phyloP scores from a whole-genome alignment of 2,113 vertebrate species.

The Stegostoma tigrinum region DNA sequence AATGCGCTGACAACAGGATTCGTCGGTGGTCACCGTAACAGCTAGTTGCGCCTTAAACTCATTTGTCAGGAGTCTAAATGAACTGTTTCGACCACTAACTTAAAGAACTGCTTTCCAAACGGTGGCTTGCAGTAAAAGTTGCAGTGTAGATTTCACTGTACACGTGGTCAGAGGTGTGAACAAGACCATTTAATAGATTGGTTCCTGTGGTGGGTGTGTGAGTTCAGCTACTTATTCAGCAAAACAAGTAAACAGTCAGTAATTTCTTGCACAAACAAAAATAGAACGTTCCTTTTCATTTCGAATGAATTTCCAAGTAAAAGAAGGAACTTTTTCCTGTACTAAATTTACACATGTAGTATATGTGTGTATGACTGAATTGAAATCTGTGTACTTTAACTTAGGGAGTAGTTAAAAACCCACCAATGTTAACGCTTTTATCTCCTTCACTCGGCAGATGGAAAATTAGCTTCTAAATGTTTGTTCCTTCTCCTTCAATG shows the following conservation, averaged over 20 bases:
- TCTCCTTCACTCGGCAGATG: neutral
- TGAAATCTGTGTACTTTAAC: neutral
- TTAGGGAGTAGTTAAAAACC: neutral
- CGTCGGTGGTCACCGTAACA: neutral
- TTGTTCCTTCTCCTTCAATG: neutral
- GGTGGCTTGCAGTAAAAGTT: conserved; percentile 8
- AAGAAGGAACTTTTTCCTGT: neutral
- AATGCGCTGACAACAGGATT: neutral
- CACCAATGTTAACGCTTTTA: neutral
- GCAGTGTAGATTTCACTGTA: neutral
- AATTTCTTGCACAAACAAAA: neutral
- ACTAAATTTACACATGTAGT: neutral
- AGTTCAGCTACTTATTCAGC: neutral
- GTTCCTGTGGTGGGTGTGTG: neutral
- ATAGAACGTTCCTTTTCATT: neutral
- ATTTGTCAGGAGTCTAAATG: neutral
- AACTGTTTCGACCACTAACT: neutral
- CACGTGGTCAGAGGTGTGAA: conserved; percentile 20
- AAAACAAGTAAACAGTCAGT: neutral
- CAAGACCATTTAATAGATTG: conserved; percentile 9
- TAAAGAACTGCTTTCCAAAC: neutral
- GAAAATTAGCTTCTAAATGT: neutral
- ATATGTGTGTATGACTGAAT: neutral
- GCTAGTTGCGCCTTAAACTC: neutral
- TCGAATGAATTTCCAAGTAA: neutral